These are phyloP conservation scores for Lanistes nyassanus DNA, from an alignment of 1,140 invertebrate genomes.

Conservation along the genomic window DNA sequence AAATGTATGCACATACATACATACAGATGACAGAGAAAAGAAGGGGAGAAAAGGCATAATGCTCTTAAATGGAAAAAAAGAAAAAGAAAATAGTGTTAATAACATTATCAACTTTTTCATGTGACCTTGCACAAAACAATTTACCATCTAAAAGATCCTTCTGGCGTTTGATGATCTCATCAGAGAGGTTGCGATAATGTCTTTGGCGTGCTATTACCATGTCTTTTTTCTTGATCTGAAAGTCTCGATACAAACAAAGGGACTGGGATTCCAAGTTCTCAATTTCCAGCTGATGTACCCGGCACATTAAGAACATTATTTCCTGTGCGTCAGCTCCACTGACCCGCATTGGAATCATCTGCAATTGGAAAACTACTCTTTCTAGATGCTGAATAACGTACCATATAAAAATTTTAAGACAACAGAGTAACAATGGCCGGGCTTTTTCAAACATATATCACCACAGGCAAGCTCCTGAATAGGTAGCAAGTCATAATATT, in stretches of 20 bases:
- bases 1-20: too few species aligned
- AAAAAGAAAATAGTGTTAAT: not conserved
- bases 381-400: not conserved
- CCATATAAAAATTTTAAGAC: too few species aligned
- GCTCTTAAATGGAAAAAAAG: not conserved
- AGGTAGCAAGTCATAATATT: not conserved
- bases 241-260: conserved; percentile 82
- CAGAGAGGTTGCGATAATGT: conserved; percentile 84
- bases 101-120: not conserved
- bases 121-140: not conserved
- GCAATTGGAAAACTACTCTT: conserved; percentile 4
- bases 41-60: not conserved
- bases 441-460: too few species aligned
- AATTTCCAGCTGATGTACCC: conserved; percentile 89
- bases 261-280: conserved; percentile 91
- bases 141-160: conserved; percentile 86
- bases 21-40: not conserved
- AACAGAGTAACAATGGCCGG: too few species aligned
- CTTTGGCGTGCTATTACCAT: conserved; percentile 85
- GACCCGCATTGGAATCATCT: conserved; percentile 85
- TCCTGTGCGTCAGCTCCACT: conserved; percentile 89
- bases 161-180: conserved; percentile 91
- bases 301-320: conserved; percentile 82
- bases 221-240: conserved; percentile 85
- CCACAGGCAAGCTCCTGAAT: not conserved